Base-by-base conservation (phyloP, 2,888 invertebrate genomes). In the Leptopilina drosophilae region DNA sequence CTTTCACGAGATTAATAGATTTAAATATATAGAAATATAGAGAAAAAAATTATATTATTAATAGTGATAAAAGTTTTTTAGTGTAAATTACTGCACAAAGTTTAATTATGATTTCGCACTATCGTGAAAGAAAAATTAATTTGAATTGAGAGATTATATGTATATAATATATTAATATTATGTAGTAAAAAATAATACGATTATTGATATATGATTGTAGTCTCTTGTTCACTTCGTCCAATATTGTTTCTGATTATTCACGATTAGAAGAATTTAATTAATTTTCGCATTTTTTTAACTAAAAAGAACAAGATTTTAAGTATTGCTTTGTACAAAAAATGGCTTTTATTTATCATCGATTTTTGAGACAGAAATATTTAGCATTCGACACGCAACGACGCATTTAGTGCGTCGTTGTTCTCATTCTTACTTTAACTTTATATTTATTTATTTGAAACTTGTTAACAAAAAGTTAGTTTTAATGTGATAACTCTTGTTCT, bases 241-340 rank as follows among this genome's bases (percentile, higher is more conserved):
- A 66, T 49, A 49, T 76, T 59, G 77, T 67, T 85, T 82, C 33
- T 76, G 78, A 77, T 84, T 83, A 77, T 81, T 82, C 66, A 65
- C 76, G 76, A 69, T 77, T 81, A 77, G 77, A 66, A 77, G 82
- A 77, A 78, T 82, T 77, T 79, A 76, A 80, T 33, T 14, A 11
- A 49, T 11, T 49, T 49, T 49, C 11, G 49, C 49, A 49, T 49
- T 49, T 49, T 42, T 83, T 86, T 83, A 79, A 80, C 81, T 78
- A 80, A 82, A 81, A 83, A 83, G 77, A 82, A 62, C 67, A 69
- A 81, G 75, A 56, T 80, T 49, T 79, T 78, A 77, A 40, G 76
- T 84, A 88, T 80, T 82, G 89, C 89, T 89, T 87, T 90, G 90
- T 90, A 89, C 49, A 49, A 82, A 90, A 33, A 88, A 90, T 79